These are phyloP conservation scores for Rhombomys opimus DNA, from an alignment of 2,113 vertebrate species.

Conservation along the genomic window DNA sequence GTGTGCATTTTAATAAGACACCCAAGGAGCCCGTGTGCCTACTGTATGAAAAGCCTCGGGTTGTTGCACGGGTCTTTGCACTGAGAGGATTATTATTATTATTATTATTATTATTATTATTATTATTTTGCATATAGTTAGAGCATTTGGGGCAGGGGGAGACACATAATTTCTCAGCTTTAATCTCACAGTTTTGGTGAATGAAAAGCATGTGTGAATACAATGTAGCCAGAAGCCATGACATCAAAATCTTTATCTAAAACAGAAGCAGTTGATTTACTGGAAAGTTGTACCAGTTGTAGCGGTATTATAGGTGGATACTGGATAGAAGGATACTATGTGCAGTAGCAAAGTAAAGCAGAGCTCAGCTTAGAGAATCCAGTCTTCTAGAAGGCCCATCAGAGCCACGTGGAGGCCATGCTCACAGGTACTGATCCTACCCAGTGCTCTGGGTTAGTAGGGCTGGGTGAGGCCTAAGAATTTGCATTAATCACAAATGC, in stretches of 20 bases:
- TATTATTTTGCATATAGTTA: not conserved
- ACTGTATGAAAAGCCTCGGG: not conserved
- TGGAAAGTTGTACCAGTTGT: not conserved
- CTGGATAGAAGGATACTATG: not conserved
- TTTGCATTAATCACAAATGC: conserved; percentile 9
- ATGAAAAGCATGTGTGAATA: not conserved
- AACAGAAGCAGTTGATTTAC: conserved; percentile 12
- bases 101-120: not conserved
- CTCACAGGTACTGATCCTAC: not conserved
- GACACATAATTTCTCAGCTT: not conserved
- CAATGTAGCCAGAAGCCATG: not conserved
- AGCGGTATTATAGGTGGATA: not conserved
- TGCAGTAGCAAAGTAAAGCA: not conserved
- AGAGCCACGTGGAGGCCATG: not conserved
- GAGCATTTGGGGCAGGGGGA: not conserved
- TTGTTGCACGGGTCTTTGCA: not conserved
- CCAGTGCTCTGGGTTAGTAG: conserved; percentile 4
- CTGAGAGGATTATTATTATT: not conserved
- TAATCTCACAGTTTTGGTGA: not conserved
- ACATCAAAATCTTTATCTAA: conserved; percentile 20
- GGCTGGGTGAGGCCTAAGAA: not conserved
- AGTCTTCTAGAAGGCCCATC: not conserved
- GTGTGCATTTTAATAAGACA: conserved; percentile 39
- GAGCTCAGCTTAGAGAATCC: not conserved
- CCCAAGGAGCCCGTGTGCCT: not conserved